These are phyloP conservation scores for Sinocyclocheilus anophthalmus DNA, from an alignment of 2,113 vertebrate species.

Conservation along the genomic window DNA sequence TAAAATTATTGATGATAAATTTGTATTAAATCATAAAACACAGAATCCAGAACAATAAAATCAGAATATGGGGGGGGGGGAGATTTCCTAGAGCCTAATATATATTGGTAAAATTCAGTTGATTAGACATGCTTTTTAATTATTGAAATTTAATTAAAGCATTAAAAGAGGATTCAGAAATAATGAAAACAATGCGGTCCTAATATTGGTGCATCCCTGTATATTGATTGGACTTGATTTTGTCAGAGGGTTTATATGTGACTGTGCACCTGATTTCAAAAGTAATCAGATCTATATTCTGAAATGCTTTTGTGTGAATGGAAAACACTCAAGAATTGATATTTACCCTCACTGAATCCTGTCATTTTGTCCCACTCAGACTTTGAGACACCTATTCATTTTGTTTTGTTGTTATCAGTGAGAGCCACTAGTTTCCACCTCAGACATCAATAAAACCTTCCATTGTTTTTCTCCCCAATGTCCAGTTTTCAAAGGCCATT, in stretches of 20 bases:
- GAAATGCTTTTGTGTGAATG: not conserved
- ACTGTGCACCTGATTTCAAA: too few species aligned
- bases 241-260: too few species aligned
- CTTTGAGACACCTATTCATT: slow-evolving; percentile 12
- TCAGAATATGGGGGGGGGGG: too few species aligned
- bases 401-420: slow-evolving; percentile 42
- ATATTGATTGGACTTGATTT: too few species aligned
- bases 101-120: too few species aligned
- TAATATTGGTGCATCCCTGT: not conserved
- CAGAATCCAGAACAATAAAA: too few species aligned
- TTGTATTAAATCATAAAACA: too few species aligned
- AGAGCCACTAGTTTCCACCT: slow-evolving; percentile 42
- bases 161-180: not conserved
- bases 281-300: not conserved
- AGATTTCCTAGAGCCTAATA: too few species aligned
- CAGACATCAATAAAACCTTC: slow-evolving; percentile 58
- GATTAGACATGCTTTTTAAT: too few species aligned
- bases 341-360: not conserved
- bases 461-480: slow-evolving; percentile 47
- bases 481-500: slow-evolving; percentile 54
- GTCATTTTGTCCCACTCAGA: slow-evolving; percentile 21
- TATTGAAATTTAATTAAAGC: too few species aligned
- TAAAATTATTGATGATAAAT: too few species aligned
- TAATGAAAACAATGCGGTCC: not conserved
- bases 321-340: not conserved